Base-by-base conservation (phyloP, 2,797 vertebrate genomes). In the Xenops minutus region DNA sequence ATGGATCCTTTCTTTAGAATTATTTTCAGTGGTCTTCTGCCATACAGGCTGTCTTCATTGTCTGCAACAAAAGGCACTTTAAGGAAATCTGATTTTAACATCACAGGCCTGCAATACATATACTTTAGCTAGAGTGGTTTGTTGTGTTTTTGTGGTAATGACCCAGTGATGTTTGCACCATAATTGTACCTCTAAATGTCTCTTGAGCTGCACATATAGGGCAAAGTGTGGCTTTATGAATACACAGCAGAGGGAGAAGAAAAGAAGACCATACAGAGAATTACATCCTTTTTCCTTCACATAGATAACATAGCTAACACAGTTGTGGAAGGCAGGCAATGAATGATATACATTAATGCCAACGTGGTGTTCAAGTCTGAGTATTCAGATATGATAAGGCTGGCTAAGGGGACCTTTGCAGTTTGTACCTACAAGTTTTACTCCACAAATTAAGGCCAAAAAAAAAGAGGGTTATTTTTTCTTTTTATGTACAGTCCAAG, bases 81-180 rank as follows among this genome's bases (percentile, higher is more conserved):
- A 75, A 93, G 51, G 51, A 90, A 88, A 89, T n/a, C 79, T 78
- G 77, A 76, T 92, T 93, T 93, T 89, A 93, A 83, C 39, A 75
- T 91, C 58, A 69, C 11, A 85, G 76, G 58, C 82, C 72, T 89
- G 68, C 39, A 69, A 76, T 68, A 81, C 32, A 54, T 55, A 52
- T 49, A 73, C 32, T 92, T 96, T 37, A 92, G 52, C 63, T 88
- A 18, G 13, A 79, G 84, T 0, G 1, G 44, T 90, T 92, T 88
- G 76, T 69, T 96, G 62, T 91, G 48, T 71, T 92, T 81, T 55
- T 81, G 87, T 92, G 92, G 76, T 76, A 79, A 82, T 54, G 62
- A 79, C 34, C 37, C 76, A 37, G 55, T 93, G 75, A 56, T 48
- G 16, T 81, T 88, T 84, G 87, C 39, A 39, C 69, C 58, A 46